phyloP scores from a whole-genome alignment of 2,113 vertebrate genomes.

The Myrmophylax atrothorax region DNA sequence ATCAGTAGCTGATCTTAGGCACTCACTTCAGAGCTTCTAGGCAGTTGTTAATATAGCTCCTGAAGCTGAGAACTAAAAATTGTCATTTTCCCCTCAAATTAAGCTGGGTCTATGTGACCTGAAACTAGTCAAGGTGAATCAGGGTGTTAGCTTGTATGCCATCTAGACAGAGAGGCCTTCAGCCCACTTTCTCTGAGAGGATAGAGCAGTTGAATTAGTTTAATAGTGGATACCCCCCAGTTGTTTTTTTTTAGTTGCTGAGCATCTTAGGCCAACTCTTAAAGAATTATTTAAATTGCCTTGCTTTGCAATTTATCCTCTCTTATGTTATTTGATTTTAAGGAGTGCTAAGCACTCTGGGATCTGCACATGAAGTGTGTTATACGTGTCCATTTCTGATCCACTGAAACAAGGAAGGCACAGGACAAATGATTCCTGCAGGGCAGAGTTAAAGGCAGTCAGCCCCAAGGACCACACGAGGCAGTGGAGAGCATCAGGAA shows the following conservation, averaged over 20 bases:
- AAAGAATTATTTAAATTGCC: neutral
- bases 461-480: neutral
- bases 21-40: neutral
- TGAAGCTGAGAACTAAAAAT: neutral
- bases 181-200: neutral
- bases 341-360: neutral
- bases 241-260: neutral
- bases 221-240: neutral
- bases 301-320: neutral
- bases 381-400: neutral
- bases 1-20: neutral
- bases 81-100: neutral
- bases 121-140: neutral
- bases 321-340: neutral
- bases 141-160: neutral
- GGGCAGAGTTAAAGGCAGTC: neutral
- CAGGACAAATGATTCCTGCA: neutral
- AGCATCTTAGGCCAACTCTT: neutral
- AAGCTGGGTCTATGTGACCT: neutral
- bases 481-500: slow-evolving; percentile 16
- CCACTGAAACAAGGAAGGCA: neutral
- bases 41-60: neutral
- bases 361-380: neutral
- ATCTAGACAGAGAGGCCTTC: neutral
- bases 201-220: neutral